Base-by-base conservation (phyloP, 35 echinoderm and acorn worm genomes). In the Chiridota heheva region DNA sequence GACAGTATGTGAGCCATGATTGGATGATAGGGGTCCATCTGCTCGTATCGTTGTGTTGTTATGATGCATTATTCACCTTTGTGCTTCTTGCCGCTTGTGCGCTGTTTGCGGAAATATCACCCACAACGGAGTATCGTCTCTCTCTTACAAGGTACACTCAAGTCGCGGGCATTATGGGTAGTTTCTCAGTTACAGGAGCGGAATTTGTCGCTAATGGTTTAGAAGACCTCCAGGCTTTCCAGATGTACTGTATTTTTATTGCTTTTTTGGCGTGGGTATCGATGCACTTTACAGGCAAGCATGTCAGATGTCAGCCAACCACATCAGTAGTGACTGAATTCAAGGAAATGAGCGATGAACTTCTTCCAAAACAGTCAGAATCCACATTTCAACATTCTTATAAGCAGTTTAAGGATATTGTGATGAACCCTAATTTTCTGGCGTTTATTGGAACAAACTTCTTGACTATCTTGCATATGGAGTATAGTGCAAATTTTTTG, bases 51-150 rank as follows among this genome's bases (percentile, higher is more conserved):
- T 49, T 97, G 2, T 91, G 84, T 58, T 91, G 78, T 40, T 97
- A 97, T 64, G 93, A 97, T 85, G 85, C 93, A 0, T 44, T 97
- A 2, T 97, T 76, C 42, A 97, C 93, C 0, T 97, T 97, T 62
- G 85, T 91, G n/a, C 63, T 97, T 5, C 80, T 97, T 0, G 78
- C 93, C 7, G 79, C 91, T 36, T 91, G 93, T 51, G 89, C 93
- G 15, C 42, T 91, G 24, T 97, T 84, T 59, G 88, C 93, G 10
- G 93, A 97, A 56, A 97, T 97, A 58, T 97, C 93, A 7, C 67
- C 49, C 6, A 60, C 83, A 5, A 77, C 88, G 38, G 84, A 91
- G 36, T 90, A 91, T 36, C 77, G 93, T 16, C 56, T 97, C 2
- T 69, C 70, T 22, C 47, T 97, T 34, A 91, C 88, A 20, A 77